Evolutionary conservation across 2,888 invertebrate species (phyloP).

Genomic region (Ichneumon xanthorius): DNA sequence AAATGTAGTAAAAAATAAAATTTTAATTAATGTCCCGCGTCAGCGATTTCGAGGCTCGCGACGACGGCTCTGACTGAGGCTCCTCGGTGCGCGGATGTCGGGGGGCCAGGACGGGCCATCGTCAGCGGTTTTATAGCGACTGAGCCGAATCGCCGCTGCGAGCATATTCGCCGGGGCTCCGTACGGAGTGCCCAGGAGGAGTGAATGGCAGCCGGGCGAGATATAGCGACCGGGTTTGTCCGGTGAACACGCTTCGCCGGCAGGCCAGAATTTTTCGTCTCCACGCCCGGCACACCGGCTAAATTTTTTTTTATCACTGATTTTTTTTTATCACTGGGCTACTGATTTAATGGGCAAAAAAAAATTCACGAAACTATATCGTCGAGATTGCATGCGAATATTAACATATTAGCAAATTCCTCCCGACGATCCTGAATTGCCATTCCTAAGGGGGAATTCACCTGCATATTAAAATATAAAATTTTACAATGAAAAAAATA

Average conservation of each 20-base stretch:
- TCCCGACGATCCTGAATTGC: background rate
- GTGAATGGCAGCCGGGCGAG: conserved; percentile 65
- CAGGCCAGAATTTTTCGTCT: conserved; percentile 39
- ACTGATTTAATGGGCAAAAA: background rate
- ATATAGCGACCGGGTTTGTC: conserved; percentile 47
- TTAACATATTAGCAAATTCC: background rate
- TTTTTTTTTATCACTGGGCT: background rate
- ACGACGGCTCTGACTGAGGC: background rate
- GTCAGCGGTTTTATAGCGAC: conserved; percentile 76
- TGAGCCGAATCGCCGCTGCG: conserved; percentile 74
- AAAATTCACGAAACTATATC: background rate
- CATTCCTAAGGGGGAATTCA: background rate
- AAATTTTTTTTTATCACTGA: no score
- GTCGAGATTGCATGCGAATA: background rate
- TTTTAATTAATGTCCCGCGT: conserved; percentile 27
- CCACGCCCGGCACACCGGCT: background rate
- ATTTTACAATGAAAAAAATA: background rate
- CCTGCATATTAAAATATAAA: background rate
- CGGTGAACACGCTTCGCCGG: conserved; percentile 30
- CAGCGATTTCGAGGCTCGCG: conserved; percentile 15
- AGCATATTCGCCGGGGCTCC: conserved; percentile 62
- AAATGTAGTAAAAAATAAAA: background rate
- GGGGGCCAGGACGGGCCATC: conserved; percentile 70
- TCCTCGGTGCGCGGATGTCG: conserved; percentile 34
- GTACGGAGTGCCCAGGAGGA: conserved; percentile 41